These are phyloP conservation scores for Mugil cephalus DNA, from an alignment of 2,113 vertebrate genomes.

Conservation along the genomic window DNA sequence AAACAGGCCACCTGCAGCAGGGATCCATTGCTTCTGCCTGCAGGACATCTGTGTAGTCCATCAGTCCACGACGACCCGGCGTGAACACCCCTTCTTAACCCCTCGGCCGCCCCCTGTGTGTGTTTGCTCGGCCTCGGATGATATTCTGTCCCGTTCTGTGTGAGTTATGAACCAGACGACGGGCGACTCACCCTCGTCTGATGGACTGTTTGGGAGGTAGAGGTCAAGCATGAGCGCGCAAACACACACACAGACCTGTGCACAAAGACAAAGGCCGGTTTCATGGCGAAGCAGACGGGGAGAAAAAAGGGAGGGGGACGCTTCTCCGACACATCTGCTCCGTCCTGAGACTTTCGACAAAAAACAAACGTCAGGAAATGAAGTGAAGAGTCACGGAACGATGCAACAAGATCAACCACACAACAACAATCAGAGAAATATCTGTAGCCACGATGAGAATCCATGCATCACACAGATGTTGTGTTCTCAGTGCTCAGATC, in stretches of 20 bases:
- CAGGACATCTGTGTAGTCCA: conserved; percentile 23
- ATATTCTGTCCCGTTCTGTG: conserved; percentile 28
- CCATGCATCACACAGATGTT: too few relatives aligned
- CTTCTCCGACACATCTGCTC: neutral
- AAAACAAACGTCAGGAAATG: conserved; percentile 44
- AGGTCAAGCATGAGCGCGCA: conserved; percentile 14
- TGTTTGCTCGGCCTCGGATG: conserved; percentile 19
- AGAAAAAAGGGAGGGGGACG: too few relatives aligned
- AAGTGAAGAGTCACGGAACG: neutral
- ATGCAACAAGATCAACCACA: too few relatives aligned
- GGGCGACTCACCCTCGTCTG: neutral
- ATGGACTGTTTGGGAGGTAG: conserved; percentile 25
- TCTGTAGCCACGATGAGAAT: too few relatives aligned
- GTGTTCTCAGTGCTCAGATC: too few relatives aligned
- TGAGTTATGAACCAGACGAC: conserved; percentile 7
- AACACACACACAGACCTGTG: neutral
- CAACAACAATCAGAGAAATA: too few relatives aligned
- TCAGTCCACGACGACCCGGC: neutral
- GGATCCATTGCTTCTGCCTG: conserved; percentile 2
- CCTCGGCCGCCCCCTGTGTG: neutral
- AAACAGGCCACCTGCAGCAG: neutral
- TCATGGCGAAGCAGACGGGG: too few relatives aligned
- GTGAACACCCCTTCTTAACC: conserved; percentile 26
- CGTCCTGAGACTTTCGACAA: conserved; percentile 22
- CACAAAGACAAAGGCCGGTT: conserved; percentile 10